Conservation (phyloP, 2,888 invertebrate genomes). For the Monoplex corrugatus region DNA sequence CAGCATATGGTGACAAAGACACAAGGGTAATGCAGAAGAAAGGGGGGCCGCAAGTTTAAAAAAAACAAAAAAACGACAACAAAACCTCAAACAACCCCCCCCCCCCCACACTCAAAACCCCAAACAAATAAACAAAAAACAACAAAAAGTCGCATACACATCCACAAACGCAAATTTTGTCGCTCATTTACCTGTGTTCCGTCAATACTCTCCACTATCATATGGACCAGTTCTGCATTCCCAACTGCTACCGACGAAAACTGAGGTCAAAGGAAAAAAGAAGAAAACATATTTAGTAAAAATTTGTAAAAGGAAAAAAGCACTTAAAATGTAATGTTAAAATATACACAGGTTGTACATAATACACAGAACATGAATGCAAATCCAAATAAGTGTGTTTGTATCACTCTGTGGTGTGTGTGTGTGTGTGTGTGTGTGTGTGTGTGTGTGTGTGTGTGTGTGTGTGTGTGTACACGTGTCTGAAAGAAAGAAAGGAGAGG, state of each 20-base stretch:
- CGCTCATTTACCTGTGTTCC: constrained; percentile 83
- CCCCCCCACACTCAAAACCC: neutral
- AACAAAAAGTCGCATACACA: neutral
- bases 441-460: too few species aligned
- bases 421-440: too few species aligned
- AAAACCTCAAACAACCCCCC: neutral
- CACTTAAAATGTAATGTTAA: too few species aligned
- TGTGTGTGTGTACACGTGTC: too few species aligned
- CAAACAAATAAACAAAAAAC: neutral
- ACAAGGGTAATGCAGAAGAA: neutral
- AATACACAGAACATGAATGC: too few species aligned
- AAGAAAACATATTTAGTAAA: neutral
- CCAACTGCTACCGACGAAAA: constrained; percentile 93
- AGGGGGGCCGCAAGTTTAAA: neutral
- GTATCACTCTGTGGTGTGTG: too few species aligned
- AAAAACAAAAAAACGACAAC: neutral
- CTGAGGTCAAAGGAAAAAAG: constrained; percentile 65
- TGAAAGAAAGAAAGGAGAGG: too few species aligned
- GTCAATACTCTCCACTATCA: constrained; percentile 95
- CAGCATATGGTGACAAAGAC: neutral
- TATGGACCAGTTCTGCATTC: constrained; percentile 92
- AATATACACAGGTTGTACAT: too few species aligned
- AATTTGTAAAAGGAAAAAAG: too few species aligned
- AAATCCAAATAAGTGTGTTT: too few species aligned
- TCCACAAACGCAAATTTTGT: neutral